Base-by-base conservation (phyloP, 2,797 vertebrate species). In the Chromis chromis region DNA sequence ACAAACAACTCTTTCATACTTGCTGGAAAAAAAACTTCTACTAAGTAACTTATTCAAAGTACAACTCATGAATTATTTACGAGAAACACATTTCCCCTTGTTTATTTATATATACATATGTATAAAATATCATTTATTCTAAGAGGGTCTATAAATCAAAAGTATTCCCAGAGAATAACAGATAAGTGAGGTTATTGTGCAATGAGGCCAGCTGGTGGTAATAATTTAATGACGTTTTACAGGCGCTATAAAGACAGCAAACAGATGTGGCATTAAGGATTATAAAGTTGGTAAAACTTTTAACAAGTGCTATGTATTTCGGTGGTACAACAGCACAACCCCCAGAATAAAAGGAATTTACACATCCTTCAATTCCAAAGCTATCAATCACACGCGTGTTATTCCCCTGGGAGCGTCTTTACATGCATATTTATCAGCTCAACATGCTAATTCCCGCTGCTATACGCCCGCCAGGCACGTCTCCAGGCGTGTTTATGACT, bases 371-470 rank as follows among this genome's bases (percentile, higher is more conserved):
- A 98, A 98, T 98, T 98, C 96, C 96, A 94, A 96, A 98, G 97
- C 97, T 97, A 99, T 99, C 97, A 99, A 99, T 99, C 97, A 99
- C 96, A 95, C 91, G 95, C 95, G 94, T 95, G 96, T 98, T 98
- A 97, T 97, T 98, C 97, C 96, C 96, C 96, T 95, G 97, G 97
- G 97, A 98, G 94, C 96, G 96, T 96, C 97, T 97, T 97, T 97
- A 98, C 97, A 99, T 99, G 98, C 98, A 99, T 99, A 99, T 99
- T 98, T 98, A 99, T 99, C 97, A 99, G 96, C 96, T 96, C 97
- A 96, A 97, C 97, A 98, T 98, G 97, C 96, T 98, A 99, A 98
- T 98, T 98, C 97, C 96, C 94, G 96, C 96, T 94, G 96, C 97
- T 97, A 96, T 97, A 96, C 96, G 95, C 97, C 97, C 96, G 96